A percentile compares a stretch with the other conserved stretches of the same genome.
Evolutionary conservation across 2,113 vertebrate species (phyloP).

Genomic region (Rhinoptilus africanus): DNA sequence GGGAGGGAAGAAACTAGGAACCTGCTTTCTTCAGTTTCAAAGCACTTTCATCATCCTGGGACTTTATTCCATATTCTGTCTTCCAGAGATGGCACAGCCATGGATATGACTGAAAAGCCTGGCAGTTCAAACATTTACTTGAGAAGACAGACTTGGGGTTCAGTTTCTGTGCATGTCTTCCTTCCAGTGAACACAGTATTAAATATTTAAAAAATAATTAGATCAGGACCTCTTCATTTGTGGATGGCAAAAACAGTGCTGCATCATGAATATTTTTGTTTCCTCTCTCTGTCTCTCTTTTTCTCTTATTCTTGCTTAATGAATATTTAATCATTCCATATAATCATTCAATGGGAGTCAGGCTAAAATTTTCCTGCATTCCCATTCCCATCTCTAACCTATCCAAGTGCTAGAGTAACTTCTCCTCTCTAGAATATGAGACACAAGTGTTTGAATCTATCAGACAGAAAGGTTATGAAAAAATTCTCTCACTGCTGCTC

Average conservation of each 20-base stretch:
- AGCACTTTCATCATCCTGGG: not conserved
- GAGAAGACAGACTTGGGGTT: not conserved
- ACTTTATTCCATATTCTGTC: not conserved
- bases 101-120: not conserved
- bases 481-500: not conserved
- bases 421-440: not conserved
- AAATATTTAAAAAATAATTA: conserved; percentile 38
- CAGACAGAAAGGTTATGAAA: not conserved
- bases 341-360: not conserved
- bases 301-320: not conserved
- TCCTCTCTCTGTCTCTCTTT: not conserved
- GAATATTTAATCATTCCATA: not conserved
- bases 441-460: not conserved
- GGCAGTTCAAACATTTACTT: not conserved
- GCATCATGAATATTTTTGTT: not conserved
- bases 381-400: not conserved
- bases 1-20: not conserved
- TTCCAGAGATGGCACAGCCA: not conserved
- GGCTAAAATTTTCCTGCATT: not conserved
- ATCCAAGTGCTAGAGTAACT: not conserved
- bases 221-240: not conserved
- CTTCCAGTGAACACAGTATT: not conserved
- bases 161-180: not conserved
- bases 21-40: not conserved
- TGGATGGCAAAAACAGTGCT: not conserved